Base-by-base conservation (phyloP, 2,888 invertebrate species). In the Pristionchus entomophagus region DNA sequence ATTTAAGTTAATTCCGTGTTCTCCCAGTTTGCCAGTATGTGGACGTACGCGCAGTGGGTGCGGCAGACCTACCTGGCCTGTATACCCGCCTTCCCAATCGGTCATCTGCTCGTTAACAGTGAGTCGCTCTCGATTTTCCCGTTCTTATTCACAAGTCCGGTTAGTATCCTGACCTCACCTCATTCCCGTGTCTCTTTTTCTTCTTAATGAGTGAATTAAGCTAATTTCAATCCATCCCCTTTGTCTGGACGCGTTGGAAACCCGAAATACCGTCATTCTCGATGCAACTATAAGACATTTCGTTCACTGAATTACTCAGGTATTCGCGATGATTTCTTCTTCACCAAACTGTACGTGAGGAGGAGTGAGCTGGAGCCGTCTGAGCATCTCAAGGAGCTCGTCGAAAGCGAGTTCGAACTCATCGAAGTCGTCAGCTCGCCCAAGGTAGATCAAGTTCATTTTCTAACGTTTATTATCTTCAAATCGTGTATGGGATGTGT, bases 81-180 rank as follows among this genome's bases (percentile, higher is more conserved):
- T 17, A 89, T 91, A 51, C 90, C 91, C 17, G 87, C 87, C 41
- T 88, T 87, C 59, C 89, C 90, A 1, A 83, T 89, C 19, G 91
- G 91, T 41, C 90, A 90, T 81, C 59, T 89, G 14, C 41, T 90
- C n/a, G 87, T 91, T 2, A 87, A 91, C 69, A 88, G 91, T 91
- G 59, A 56, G 87, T 82, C 73, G 41, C 49, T 78, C 19, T 51
- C 69, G 29, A 14, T 65, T 32, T 87, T 77, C 14, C 41, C 59
- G 12, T 22, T 49, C 69, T n/a, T n/a, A n/a, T n/a, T n/a, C n/a
- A n/a, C n/a, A n/a, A n/a, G n/a, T n/a, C n/a, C n/a, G n/a, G n/a
- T n/a, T n/a, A n/a, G n/a, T n/a, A n/a, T n/a, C n/a, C n/a, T n/a
- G n/a, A n/a, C n/a, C n/a, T n/a, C n/a, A n/a, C n/a, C n/a, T n/a